Evolutionary conservation across 1,140 invertebrate species (phyloP).

Genomic region (Chrysoperla carnea): DNA sequence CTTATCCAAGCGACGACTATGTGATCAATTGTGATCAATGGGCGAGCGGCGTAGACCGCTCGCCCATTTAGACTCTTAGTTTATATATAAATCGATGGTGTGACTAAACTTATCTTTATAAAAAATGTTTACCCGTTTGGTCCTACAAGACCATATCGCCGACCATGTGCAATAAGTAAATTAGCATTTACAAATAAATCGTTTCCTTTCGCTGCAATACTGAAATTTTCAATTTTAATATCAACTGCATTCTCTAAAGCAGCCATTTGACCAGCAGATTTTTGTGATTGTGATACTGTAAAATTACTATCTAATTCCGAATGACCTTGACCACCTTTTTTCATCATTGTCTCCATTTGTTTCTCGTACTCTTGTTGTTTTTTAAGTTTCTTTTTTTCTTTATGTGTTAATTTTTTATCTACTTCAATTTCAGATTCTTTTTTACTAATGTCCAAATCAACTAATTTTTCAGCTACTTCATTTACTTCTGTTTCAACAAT

Average conservation of each 20-base stretch:
- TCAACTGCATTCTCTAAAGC: slow-evolving; percentile 89
- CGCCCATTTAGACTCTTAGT: too few relatives aligned
- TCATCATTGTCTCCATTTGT: slow-evolving; percentile 74
- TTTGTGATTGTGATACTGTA: slow-evolving; percentile 87
- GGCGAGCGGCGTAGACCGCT: too few relatives aligned
- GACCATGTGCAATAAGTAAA: slow-evolving; percentile 80
- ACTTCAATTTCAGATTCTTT: slow-evolving; percentile 7
- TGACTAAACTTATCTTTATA: too few relatives aligned
- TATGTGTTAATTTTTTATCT: slow-evolving; percentile 73
- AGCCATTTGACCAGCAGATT: slow-evolving; percentile 62
- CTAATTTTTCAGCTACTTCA: not conserved
- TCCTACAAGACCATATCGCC: slow-evolving; percentile 94
- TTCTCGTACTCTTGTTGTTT: slow-evolving; percentile 86
- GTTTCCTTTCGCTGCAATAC: slow-evolving; percentile 93
- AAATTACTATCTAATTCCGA: slow-evolving; percentile 87
- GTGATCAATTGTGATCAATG: too few relatives aligned
- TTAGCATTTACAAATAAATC: slow-evolving; percentile 95
- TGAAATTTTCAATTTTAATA: slow-evolving; percentile 98
- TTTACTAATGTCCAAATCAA: slow-evolving; percentile 7
- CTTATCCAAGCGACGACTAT: too few relatives aligned
- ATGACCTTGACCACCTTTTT: slow-evolving; percentile 73
- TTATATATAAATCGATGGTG: too few relatives aligned
- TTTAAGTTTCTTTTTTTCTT: slow-evolving; percentile 88
- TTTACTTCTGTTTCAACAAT: not conserved
- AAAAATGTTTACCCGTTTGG: slow-evolving; percentile 95